These are phyloP conservation scores for Digitonthophagus gazella DNA, from an alignment of 2,888 invertebrate species.

Conservation along the genomic window DNA sequence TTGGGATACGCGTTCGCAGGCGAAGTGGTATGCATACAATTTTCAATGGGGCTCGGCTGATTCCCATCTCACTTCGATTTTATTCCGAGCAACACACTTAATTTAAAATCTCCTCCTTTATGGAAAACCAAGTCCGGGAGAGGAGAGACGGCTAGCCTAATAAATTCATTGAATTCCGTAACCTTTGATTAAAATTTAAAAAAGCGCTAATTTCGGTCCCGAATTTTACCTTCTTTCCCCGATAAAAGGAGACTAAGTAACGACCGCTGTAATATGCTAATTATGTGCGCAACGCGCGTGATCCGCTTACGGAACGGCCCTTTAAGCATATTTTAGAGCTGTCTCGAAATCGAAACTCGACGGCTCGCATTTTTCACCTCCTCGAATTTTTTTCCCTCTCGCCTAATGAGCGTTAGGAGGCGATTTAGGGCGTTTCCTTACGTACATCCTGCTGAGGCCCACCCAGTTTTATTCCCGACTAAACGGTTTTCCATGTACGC, in stretches of 20 bases:
- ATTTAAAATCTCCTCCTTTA: conserved; percentile 33
- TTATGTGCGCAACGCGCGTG: conserved; percentile 5
- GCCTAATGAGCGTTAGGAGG: neutral
- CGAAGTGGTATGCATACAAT: conserved; percentile 36
- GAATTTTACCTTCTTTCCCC: conserved; percentile 3
- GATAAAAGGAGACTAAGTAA: conserved; percentile 3
- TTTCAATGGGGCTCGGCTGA: conserved; percentile 27
- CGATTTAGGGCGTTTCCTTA: neutral
- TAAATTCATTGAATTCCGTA: conserved; percentile 30
- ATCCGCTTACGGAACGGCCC: neutral
- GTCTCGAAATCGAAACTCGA: neutral
- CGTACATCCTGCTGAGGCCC: neutral
- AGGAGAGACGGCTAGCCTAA: conserved; percentile 21
- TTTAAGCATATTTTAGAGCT: conserved; percentile 3
- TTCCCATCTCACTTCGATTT: conserved; percentile 35
- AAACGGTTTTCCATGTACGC: conserved; percentile 40
- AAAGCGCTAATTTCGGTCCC: conserved; percentile 22
- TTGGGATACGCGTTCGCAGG: conserved; percentile 3
- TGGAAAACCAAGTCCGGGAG: conserved; percentile 20
- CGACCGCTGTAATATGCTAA: conserved; percentile 15
- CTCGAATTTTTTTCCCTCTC: neutral
- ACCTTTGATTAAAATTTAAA: conserved; percentile 32
- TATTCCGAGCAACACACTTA: conserved; percentile 35
- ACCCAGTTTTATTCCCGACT: conserved; percentile 26
- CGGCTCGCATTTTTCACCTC: neutral